Base-by-base conservation (phyloP, 2,113 vertebrate species). In the Aegotheles bennettii region DNA sequence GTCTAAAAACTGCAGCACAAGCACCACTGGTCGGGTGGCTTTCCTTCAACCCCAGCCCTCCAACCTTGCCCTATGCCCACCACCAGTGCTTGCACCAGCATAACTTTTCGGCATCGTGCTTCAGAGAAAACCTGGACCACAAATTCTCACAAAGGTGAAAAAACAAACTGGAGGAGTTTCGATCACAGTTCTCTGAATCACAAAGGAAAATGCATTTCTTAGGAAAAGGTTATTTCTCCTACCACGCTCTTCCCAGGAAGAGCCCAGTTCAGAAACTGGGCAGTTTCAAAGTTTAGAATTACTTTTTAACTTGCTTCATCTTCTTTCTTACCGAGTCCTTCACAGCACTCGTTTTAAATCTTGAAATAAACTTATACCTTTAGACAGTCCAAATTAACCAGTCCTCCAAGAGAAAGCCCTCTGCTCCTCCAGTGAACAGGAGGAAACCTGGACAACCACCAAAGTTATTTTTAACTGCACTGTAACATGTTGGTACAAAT, bases 381-480 rank as follows among this genome's bases (percentile, higher is more conserved):
- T 20, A 18, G 6, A 76, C 76, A 78, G 64, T 40, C 89, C 90
- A 76, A 92, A 53, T 92, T 93, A 92, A 94, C 67, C 88, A 92
- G 85, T 67, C 51, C 95, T 89, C 56, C 0, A 1, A 75, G 45
- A 95, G 43, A 74, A 91, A 90, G 40, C 64, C 83, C 76, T 67
- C 85, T 94, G 65, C 48, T 90, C 88, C 64, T 93, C 20, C 68
- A 68, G 38, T 4, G 2, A 78, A 31, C 64, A 59, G 59, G 23
- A 90, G 20, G 24, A 90, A 92, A 88, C 48, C 68, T 96, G 96
- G 85, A 81, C 60, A 92, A 13, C 28, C 84, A 91, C 51, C 83
- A 79, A 51, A 87, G 71, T 87, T 90, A 90, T 84, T 94, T 96
- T 90, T 94, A 92, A 89, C 88, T 48, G 8, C 18, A 8, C 56